Percentiles rank a stretch among this genome's conserved stretches.
Conservation (phyloP, 2,113 vertebrate genomes). For the Lepus europaeus region DNA sequence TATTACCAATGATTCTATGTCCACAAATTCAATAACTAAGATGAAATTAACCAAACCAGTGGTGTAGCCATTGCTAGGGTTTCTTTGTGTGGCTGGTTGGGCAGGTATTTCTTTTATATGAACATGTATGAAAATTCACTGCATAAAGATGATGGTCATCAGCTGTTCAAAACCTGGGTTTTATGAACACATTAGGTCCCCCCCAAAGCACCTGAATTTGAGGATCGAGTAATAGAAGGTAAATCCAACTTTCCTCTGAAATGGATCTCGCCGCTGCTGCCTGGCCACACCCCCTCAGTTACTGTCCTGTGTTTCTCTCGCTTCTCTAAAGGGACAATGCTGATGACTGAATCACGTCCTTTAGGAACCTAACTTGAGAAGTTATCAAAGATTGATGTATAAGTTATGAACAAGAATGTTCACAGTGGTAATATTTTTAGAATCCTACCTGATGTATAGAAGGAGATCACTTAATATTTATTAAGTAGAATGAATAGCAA, state of each 20-base stretch:
- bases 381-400: not conserved
- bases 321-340: not conserved
- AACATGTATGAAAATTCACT: too few species aligned
- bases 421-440: not conserved
- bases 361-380: not conserved
- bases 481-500: not conserved
- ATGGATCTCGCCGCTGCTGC: not conserved
- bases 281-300: not conserved
- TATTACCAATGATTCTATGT: too few species aligned
- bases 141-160: too few species aligned
- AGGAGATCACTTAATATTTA: not conserved
- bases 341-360: not conserved
- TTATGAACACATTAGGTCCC: too few species aligned
- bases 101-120: too few species aligned
- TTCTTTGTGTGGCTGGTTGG: too few species aligned
- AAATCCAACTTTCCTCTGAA: not conserved
- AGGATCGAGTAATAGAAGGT: not conserved
- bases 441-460: not conserved
- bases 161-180: too few species aligned
- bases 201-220: not conserved
- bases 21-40: too few species aligned
- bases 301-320: not conserved
- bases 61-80: too few species aligned
- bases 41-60: too few species aligned
- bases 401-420: not conserved